A percentile compares a stretch with the other conserved stretches of the same genome.
Evolutionary conservation across 2,113 vertebrate species (phyloP).

Genomic region (Tympanuchus pallidicinctus): DNA sequence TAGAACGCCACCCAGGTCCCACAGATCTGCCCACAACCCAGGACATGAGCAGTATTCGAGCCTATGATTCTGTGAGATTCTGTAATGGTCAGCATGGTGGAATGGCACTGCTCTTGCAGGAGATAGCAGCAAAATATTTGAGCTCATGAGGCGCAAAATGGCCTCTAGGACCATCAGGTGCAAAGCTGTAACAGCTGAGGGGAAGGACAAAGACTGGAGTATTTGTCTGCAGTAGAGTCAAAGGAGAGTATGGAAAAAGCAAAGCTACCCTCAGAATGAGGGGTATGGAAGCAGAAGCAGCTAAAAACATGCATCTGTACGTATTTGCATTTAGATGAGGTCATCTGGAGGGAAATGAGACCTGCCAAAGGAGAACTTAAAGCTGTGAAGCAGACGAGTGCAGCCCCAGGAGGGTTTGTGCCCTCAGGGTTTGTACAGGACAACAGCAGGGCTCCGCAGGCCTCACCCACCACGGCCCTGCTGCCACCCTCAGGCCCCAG

Average conservation of each 20-base stretch:
- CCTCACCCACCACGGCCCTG: no score
- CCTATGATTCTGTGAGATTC: no score
- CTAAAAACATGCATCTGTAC: background rate
- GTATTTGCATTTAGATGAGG: background rate
- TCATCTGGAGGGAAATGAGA: background rate
- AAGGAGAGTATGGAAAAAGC: background rate
- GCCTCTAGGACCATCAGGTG: background rate
- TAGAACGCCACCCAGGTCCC: fast-evolving
- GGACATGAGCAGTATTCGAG: fast-evolving
- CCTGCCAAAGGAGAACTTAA: background rate
- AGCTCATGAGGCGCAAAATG: background rate
- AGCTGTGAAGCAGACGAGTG: background rate
- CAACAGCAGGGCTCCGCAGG: no score
- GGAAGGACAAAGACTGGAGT: background rate
- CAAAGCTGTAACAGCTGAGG: background rate
- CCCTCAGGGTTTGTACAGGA: background rate
- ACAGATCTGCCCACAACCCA: fast-evolving
- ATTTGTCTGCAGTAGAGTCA: background rate
- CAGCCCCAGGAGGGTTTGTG: background rate
- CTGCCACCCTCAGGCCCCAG: background rate
- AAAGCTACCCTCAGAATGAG: background rate
- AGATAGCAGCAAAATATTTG: fast-evolving
- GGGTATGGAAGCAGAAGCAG: background rate
- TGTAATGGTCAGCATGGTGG: fast-evolving
- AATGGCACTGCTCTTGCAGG: fast-evolving